Evolutionary conservation across 2,113 vertebrate genomes (phyloP), one percentile per base, ranked within the genome.

Genomic region (Grus americana): DNA sequence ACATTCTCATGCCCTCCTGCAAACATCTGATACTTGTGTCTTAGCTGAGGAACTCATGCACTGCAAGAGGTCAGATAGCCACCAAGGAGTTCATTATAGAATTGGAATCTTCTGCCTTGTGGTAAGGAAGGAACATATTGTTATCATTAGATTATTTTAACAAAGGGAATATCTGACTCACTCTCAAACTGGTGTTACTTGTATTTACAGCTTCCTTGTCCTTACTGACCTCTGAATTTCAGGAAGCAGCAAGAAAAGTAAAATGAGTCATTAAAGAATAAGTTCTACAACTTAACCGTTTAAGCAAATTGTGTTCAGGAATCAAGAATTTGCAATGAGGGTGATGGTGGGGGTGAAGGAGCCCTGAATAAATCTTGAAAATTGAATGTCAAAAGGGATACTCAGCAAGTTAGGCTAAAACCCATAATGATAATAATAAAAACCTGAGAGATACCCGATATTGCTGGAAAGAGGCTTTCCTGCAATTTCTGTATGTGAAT

Each of bases 71-170:
- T 79, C 88, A 86, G 61, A 75, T 22, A 74, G 57, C 17, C 79
- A 58, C 44, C 29, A 59, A 65, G 4, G 36, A 87, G 36, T 52
- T 91, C 24, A 30, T 63, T 66, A 36, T 17, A 65, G 75, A 82
- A 7, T 12, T 71, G 68, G 55, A 83, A 29, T 38, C 44, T 84
- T 93, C 29, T 87, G 74, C 42, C 22, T 65, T 84, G 79, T 80
- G 42, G 47, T 38, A 49, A 79, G 59, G 84, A 92, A 92, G 71
- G 47, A 95, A 78, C 72, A 93, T 93, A 44, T 54, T 92, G 72
- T 79, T 87, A 84, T 84, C 63, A 19, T 93, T 88, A 86, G 29
- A 59, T 89, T 88, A 86, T 84, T 96, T 80, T 75, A 81, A 80
- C 49, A 70, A 57, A 57, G 46, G 71, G 86, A 90, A 86, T 62